Base-by-base conservation (phyloP, 2,113 vertebrate genomes). In the Boulengeromyrus knoepffleri region DNA sequence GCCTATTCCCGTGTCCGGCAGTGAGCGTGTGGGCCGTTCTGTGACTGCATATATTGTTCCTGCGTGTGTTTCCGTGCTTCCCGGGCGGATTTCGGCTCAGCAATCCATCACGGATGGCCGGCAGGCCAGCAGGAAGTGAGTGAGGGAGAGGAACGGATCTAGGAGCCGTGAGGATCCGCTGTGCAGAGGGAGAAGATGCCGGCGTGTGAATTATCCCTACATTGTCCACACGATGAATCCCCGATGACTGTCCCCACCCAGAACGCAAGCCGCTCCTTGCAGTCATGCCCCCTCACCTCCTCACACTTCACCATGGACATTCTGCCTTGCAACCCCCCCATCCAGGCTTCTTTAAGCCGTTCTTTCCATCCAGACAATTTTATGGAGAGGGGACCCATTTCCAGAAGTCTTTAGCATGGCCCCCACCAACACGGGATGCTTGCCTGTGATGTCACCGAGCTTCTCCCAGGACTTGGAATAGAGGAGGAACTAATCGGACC, bases 321-420 rank as follows among this genome's bases (percentile, higher is more conserved):
- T 87, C 49, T 85, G 85, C 88, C 52, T 80, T 0, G 47, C 89
- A 58, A 66, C 7, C 3, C 39, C 39, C n/a, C 70, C 53, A 89
- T 62, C 47, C 21, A 31, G 88, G 80, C 21, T 90, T 92, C 88
- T 92, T 94, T 93, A 93, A 47, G 90, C 89, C 86, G 0, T 31
- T 87, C 85, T 90, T 42, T 88, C 91, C 90, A 93, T 92, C 90
- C 86, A 90, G 93, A 92, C 90, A 91, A 90, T 92, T 93, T 92
- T 91, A 92, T 87, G 50, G 90, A 53, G 27, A 46, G 87, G 27
- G 80, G 15, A 24, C 90, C 74, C 56, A 70, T 88, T 91, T 92
- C 91, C 90, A 92, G 85, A 90, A 91, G 6, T 80, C 88, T 91
- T 92, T 5, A 46, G 39, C 53, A n/a, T 83, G 87, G 42, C n/a